These are phyloP conservation scores for Misgurnus anguillicaudatus DNA, from an alignment of 2,113 vertebrate species.

Conservation along the genomic window DNA sequence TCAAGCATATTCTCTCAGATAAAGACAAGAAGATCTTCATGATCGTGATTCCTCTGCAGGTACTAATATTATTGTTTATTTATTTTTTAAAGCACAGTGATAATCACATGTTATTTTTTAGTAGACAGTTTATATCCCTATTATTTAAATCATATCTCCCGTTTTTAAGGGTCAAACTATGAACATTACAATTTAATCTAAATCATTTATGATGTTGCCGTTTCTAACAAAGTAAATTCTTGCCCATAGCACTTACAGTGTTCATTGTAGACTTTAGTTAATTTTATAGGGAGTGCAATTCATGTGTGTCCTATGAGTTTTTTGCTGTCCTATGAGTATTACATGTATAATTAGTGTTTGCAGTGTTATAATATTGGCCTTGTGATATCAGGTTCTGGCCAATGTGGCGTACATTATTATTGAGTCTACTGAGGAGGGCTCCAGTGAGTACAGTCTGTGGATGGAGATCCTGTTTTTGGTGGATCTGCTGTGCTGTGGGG, in stretches of 20 bases:
- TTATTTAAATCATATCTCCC: no score
- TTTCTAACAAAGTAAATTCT: neutral
- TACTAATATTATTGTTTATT: slow-evolving; percentile 48
- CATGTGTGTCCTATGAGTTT: no score
- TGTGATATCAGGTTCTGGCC: slow-evolving; percentile 77
- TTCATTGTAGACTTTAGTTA: no score
- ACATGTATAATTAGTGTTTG: neutral
- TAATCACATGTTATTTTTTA: neutral
- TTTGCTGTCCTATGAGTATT: neutral
- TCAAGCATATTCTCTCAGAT: slow-evolving; percentile 84
- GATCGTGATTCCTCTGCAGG: slow-evolving; percentile 89
- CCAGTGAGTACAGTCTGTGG: slow-evolving; percentile 83
- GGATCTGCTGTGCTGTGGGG: slow-evolving; percentile 85
- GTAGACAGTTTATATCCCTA: no score
- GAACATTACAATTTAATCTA: no score
- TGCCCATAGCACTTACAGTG: no score
- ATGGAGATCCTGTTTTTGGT: slow-evolving; percentile 86
- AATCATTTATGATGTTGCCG: no score
- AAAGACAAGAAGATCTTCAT: slow-evolving; percentile 92
- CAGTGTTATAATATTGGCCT: no score
- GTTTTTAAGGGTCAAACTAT: no score
- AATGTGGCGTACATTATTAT: slow-evolving; percentile 88
- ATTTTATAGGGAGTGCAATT: no score
- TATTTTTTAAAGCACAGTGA: neutral
- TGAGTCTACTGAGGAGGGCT: slow-evolving; percentile 86